phyloP scores from a whole-genome alignment of 2,888 invertebrate species.

The Celastrina argiolus region DNA sequence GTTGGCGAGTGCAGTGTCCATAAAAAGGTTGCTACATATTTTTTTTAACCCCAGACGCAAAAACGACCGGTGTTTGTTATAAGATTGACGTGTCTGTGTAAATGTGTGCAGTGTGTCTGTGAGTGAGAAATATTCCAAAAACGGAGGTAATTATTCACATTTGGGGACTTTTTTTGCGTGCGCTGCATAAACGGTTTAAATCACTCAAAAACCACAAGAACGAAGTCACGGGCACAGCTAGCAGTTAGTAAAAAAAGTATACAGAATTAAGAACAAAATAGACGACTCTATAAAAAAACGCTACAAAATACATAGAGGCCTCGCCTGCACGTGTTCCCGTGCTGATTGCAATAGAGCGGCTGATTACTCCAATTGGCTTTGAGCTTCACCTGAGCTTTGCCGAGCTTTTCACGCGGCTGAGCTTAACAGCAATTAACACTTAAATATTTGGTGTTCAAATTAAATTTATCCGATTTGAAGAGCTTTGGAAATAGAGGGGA shows the following conservation, averaged over 20 bases:
- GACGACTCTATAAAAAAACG: neutral
- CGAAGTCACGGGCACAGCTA: no score
- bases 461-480: conserved; percentile 4
- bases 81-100: no score
- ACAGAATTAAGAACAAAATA: neutral
- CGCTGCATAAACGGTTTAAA: no score
- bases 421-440: conserved; percentile 15
- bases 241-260: neutral
- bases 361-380: conserved; percentile 26
- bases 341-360: conserved; percentile 22
- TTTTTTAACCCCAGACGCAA: no score
- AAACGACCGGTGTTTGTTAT: no score
- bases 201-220: no score
- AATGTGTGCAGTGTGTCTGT: no score
- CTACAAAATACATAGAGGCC: neutral
- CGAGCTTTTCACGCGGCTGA: conserved; percentile 18
- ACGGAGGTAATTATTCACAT: no score
- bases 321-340: neutral
- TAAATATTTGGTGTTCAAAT: conserved; percentile 1
- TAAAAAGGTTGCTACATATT: no score
- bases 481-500: neutral
- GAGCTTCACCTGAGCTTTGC: conserved; percentile 19
- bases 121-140: no score
- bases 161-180: no score
- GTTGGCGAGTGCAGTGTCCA: no score